Base-by-base conservation (phyloP, 2,888 invertebrate genomes). In the Tetanocera ferruginea region DNA sequence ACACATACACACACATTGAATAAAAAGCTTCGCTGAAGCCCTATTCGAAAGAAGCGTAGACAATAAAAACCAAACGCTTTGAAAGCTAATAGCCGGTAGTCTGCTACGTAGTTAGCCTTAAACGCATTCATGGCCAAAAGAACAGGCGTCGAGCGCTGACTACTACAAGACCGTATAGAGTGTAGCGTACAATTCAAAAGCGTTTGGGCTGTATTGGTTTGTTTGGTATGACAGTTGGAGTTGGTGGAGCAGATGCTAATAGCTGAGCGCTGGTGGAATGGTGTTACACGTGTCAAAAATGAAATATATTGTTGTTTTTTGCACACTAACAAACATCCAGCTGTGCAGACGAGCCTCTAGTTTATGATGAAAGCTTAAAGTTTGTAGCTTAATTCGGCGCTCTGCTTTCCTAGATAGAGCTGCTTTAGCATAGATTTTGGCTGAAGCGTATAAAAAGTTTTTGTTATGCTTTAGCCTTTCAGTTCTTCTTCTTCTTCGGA, bases 91-190 rank as follows among this genome's bases (percentile, higher is more conserved):
- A 6, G 43, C 67, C 67, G 67, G 67, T 23, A 8, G 67, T 19
- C 11, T 31, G 66, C 66, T n/a, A 2, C 34, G 66, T 66, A 3
- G 66, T 31, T 67, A n/a, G 23, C 51, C 28, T 71, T 52, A n/a
- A 71, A 69, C 60, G 64, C 64, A 14, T 67, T 76, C 60, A 69
- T 76, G 28, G 69, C 55, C 55, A 67, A 37, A 69, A 67, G 67
- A 76, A 67, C 57, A 76, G 76, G 69, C 76, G 76, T 37, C 43
- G 28, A 75, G 76, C 25, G 34, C 14, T 34, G 31, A 19, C 51
- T 66, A 75, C 34, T 23, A 51, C 55, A 66, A 60, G 14, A 14
- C 60, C 11, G 14, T 25, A 28, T n/a, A 28, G 28, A 60, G 60
- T 60, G 60, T 23, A 60, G 25, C 60, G 14, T 14, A 17, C 11